Conservation (phyloP, 2,797 vertebrate species). For the Mus caroli region DNA sequence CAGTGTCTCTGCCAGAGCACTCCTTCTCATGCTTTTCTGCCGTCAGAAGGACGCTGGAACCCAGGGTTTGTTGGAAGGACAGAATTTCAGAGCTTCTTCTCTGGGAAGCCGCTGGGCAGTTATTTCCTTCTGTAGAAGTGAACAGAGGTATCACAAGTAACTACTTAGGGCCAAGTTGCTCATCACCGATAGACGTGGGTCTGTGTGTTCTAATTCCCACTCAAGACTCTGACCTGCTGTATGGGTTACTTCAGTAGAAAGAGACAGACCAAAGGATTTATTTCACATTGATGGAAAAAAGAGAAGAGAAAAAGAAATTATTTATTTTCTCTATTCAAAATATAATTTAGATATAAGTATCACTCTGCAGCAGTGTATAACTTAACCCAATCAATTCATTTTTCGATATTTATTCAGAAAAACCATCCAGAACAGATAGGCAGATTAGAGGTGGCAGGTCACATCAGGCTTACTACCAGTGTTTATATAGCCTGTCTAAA, state of each 20-base stretch:
- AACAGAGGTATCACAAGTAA: not conserved
- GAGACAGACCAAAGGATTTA: not conserved
- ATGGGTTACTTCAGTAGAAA: not conserved
- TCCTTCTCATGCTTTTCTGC: not conserved
- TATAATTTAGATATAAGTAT: not conserved
- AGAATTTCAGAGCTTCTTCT: not conserved
- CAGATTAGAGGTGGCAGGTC: not conserved
- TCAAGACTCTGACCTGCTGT: not conserved
- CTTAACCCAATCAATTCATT: not conserved
- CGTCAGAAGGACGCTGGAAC: not conserved
- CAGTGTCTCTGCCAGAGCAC: not conserved
- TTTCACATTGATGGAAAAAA: not conserved
- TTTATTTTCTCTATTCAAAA: not conserved
- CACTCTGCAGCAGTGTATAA: not conserved
- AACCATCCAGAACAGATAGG: not conserved
- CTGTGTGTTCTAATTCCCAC: not conserved
- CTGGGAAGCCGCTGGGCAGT: not conserved
- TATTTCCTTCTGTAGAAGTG: not conserved
- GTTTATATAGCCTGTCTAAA: not conserved
- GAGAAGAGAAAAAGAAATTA: not conserved
- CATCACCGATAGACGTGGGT: not conserved
- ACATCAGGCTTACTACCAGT: not conserved
- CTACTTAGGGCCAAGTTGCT: not conserved
- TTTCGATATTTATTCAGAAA: not conserved
- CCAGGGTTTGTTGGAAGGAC: not conserved